A percentile compares a stretch with the other conserved stretches of the same genome.
These are phyloP conservation scores for Sphaeramia orbicularis DNA, from an alignment of 2,797 vertebrate genomes.

Conservation along the genomic window DNA sequence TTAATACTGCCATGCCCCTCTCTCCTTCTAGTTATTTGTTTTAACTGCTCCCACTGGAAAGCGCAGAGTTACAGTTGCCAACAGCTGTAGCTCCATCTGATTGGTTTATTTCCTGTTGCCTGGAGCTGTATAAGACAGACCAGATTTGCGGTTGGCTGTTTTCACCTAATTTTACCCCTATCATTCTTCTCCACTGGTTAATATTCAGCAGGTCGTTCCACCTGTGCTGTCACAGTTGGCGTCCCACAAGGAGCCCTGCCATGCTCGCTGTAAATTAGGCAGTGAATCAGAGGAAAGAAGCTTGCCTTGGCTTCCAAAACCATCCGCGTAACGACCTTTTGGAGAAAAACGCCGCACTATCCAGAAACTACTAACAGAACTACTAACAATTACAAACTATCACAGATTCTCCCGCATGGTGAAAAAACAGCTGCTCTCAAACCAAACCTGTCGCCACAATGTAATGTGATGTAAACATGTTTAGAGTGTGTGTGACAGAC, in stretches of 20 bases:
- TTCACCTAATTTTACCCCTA: slow-evolving; percentile 32
- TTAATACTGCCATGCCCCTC: slow-evolving; percentile 26
- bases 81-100: slow-evolving; percentile 42
- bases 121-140: slow-evolving; percentile 38
- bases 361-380: no score
- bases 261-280: slow-evolving; percentile 61
- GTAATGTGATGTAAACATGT: no score
- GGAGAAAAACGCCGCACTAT: slow-evolving; percentile 22
- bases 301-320: slow-evolving; percentile 5
- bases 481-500: no score
- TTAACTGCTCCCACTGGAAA: slow-evolving; percentile 53
- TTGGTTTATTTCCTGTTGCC: slow-evolving; percentile 60
- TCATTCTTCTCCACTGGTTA: slow-evolving; percentile 33
- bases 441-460: no score
- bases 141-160: slow-evolving; percentile 47
- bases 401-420: no score
- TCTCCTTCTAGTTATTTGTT: slow-evolving; percentile 56
- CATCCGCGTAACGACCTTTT: slow-evolving; percentile 43
- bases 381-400: no score
- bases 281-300: slow-evolving; percentile 47
- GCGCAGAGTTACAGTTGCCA: slow-evolving; percentile 32
- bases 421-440: no score
- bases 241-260: slow-evolving; percentile 37
- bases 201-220: slow-evolving; percentile 49
- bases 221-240: slow-evolving; percentile 49